phyloP scores from a whole-genome alignment of 1,140 invertebrate genomes.

The Nilaparvata lugens region DNA sequence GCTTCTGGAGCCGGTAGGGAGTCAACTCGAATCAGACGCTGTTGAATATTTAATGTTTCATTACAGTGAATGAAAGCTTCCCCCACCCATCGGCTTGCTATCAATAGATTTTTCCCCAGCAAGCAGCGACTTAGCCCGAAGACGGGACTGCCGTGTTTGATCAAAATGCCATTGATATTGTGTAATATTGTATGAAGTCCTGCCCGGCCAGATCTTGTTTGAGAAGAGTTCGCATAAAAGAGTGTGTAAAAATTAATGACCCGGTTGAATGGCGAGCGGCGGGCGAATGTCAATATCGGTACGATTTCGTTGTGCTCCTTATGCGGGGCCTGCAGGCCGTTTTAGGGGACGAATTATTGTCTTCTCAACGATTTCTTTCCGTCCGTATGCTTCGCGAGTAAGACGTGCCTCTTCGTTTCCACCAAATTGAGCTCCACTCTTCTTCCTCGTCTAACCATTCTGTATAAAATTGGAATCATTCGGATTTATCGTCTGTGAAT shows the following conservation, averaged over 20 bases:
- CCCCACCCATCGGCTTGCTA: slow-evolving; percentile 9
- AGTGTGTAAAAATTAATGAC: slow-evolving; percentile 18
- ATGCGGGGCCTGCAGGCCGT: too few species aligned
- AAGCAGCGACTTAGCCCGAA: not conserved
- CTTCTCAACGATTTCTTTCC: too few species aligned
- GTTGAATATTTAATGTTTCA: slow-evolving; percentile 18
- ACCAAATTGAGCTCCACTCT: too few species aligned
- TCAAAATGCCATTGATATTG: slow-evolving; percentile 17
- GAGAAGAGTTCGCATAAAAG: slow-evolving; percentile 11
- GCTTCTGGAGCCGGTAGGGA: not conserved
- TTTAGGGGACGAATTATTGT: too few species aligned
- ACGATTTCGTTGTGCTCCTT: too few species aligned
- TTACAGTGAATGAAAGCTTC: slow-evolving; percentile 17
- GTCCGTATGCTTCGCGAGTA: too few species aligned
- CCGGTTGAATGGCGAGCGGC: not conserved
- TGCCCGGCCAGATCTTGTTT: slow-evolving; percentile 1
- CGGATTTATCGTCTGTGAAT: too few species aligned
- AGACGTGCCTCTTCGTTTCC: too few species aligned
- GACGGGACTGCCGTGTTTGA: slow-evolving; percentile 9
- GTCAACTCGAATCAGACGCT: not conserved
- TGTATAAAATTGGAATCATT: too few species aligned
- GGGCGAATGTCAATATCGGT: too few species aligned
- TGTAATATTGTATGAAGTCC: slow-evolving; percentile 10
- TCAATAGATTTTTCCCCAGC: slow-evolving; percentile 17
- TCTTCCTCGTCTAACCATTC: too few species aligned